phyloP scores from a whole-genome alignment of 1,140 invertebrate genomes.

The Goniozus legneri region DNA sequence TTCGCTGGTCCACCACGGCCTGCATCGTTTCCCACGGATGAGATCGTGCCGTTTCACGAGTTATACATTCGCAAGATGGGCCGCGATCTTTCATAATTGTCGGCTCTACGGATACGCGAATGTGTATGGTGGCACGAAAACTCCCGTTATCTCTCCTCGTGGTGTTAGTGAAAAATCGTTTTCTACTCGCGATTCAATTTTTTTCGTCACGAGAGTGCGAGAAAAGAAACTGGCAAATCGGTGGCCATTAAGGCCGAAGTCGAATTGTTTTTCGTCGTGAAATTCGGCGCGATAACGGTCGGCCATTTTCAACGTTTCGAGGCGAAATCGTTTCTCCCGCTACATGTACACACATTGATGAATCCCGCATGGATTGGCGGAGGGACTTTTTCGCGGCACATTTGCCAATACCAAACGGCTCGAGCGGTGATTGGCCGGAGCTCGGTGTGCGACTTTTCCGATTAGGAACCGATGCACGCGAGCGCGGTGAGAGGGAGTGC shows the following conservation, averaged over 20 bases:
- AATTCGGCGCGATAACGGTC: neutral
- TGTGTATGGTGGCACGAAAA: too few species aligned
- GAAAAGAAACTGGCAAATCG: conserved; percentile 4
- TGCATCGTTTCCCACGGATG: conserved; percentile 40
- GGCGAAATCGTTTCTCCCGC: conserved; percentile 11
- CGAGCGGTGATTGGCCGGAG: conserved; percentile 33
- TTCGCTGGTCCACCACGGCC: conserved; percentile 12
- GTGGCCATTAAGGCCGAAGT: too few species aligned
- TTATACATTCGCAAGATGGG: neutral
- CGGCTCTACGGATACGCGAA: too few species aligned
- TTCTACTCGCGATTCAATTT: too few species aligned
- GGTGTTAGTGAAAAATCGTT: too few species aligned
- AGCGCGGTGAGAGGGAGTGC: conserved; percentile 48
- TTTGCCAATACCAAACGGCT: conserved; percentile 18
- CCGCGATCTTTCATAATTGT: conserved; percentile 46
- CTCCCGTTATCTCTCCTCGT: too few species aligned
- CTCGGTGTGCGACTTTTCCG: conserved; percentile 48
- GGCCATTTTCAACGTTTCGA: conserved; percentile 1
- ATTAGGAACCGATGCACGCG: conserved; percentile 47
- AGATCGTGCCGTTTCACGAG: neutral
- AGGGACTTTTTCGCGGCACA: conserved; percentile 16
- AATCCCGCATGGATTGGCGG: conserved; percentile 24
- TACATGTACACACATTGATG: conserved; percentile 18
- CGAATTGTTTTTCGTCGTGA: too few species aligned
- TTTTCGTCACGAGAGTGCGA: neutral